Evolutionary conservation across 2,113 vertebrate species (phyloP), one percentile per base, ranked within the genome.

Genomic region (Pandion haliaetus): DNA sequence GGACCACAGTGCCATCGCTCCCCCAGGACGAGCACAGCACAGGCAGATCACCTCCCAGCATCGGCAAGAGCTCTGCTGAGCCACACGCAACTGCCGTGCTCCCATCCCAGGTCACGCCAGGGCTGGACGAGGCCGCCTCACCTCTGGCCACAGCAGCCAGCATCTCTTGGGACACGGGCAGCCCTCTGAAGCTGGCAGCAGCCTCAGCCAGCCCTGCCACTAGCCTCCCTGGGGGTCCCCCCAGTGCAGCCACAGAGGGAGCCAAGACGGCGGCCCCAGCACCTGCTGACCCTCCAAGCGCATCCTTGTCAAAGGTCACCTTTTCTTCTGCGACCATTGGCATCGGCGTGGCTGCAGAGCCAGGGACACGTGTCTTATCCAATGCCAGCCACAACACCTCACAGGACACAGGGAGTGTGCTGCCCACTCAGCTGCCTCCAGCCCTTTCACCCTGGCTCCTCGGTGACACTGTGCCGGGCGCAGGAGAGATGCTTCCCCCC

Each of bases 301-400:
- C 61, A n/a, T 32, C 76, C 36, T 73, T 13, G 1, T 49, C 14
- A 47, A 72, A 79, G 44, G 20, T 50, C 38, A 36, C 9, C 19
- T 28, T 90, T 85, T 76, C 90, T 92, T 63, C 95, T 45, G 14
- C 50, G 3, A 4, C 28, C 23, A 1, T 4, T 17, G 77, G 5
- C 28, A 26, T 6, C 2, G 1, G 11, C 1, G 2, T 57, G 25
- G 19, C 49, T 54, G 21, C 79, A n/a, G 82, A 82, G 40, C 32
- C 79, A 61, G 36, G 36, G 18, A 34, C 58, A 36, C 2, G 0
- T 6, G 12, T 40, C 31, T 69, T 65, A 34, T 25, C 83, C n/a
- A 26, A 2, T 0, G 0, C 29, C 0, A 1, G 13, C 34, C 54
- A 11, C 29, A 14, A 1, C 0, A 1, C 34, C 17, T n/a, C 1